Evolutionary conservation across 1,140 invertebrate species (phyloP).

Genomic region (Contarinia nasturtii): DNA sequence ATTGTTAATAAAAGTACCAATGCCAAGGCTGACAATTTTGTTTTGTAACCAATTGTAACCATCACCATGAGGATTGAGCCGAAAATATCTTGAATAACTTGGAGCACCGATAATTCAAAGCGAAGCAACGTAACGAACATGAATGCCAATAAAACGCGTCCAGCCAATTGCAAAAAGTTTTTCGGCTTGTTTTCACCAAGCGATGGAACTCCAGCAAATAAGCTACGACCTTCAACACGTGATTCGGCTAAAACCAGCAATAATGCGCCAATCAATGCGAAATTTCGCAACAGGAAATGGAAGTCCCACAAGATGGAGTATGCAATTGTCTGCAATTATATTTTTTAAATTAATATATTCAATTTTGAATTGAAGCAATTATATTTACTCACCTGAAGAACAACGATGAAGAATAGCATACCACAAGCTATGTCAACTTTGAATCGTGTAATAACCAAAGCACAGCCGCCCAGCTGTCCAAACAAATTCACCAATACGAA

Average conservation of each 20-base stretch:
- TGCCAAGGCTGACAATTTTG: slow-evolving; percentile 90
- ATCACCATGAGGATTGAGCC: slow-evolving; percentile 89
- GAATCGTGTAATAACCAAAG: slow-evolving; percentile 84
- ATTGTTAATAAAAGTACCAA: slow-evolving; percentile 76
- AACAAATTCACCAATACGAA: slow-evolving; percentile 87
- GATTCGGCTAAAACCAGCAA: slow-evolving; percentile 88
- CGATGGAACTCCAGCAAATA: slow-evolving; percentile 96
- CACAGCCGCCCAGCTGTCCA: slow-evolving; percentile 86
- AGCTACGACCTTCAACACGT: slow-evolving; percentile 70
- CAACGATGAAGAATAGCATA: slow-evolving; percentile 87
- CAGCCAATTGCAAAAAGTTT: slow-evolving; percentile 89
- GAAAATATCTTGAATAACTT: slow-evolving; percentile 77
- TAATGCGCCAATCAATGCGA: slow-evolving; percentile 90
- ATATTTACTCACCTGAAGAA: slow-evolving; percentile 55
- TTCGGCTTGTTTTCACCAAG: slow-evolving; percentile 95
- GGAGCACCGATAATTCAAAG: slow-evolving; percentile 79
- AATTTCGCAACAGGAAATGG: slow-evolving; percentile 87
- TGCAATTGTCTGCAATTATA: slow-evolving; percentile 64
- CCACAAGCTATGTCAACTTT: slow-evolving; percentile 90
- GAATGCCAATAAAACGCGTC: slow-evolving; percentile 87
- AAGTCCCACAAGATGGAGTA: slow-evolving; percentile 98
- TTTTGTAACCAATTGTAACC: slow-evolving; percentile 95
- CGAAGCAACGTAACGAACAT: slow-evolving; percentile 96
- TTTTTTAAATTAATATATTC: background rate
- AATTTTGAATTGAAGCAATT: background rate